Evolutionary conservation across 2,888 invertebrate genomes (phyloP).

Genomic region (Lasioglossum vierecki): DNA sequence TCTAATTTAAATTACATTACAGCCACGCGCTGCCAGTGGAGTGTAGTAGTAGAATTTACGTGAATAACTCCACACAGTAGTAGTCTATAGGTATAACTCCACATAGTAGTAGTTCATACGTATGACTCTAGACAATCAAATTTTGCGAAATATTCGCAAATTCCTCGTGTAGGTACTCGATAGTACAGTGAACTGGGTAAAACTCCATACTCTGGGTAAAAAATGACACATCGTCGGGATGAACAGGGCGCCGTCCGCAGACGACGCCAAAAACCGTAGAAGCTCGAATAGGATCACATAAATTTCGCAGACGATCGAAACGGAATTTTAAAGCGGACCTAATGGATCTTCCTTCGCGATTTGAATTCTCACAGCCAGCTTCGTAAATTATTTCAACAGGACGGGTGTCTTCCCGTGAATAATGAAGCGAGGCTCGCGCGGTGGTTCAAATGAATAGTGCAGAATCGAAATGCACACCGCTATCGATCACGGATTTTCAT

Average conservation of each 20-base stretch:
- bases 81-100: no score
- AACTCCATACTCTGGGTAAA: not conserved
- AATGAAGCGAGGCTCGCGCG: constrained; percentile 56
- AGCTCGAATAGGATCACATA: constrained; percentile 63
- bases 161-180: not conserved
- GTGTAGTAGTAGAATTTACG: no score
- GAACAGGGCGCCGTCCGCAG: constrained; percentile 17
- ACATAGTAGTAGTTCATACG: no score
- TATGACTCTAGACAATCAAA: no score
- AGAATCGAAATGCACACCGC: constrained; percentile 36
- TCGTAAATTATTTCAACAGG: constrained; percentile 64
- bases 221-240: constrained; percentile 14
- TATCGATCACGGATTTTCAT: constrained; percentile 37
- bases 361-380: constrained; percentile 56
- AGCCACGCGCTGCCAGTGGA: no score
- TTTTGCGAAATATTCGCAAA: not conserved
- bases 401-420: constrained; percentile 62
- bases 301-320: constrained; percentile 62
- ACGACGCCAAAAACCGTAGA: constrained; percentile 45
- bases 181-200: not conserved
- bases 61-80: no score
- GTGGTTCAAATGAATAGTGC: constrained; percentile 38
- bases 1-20: no score
- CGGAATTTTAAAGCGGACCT: constrained; percentile 71
- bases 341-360: constrained; percentile 69